Conservation (phyloP, 1,140 invertebrate genomes). For the Neodiprion virginianus region DNA sequence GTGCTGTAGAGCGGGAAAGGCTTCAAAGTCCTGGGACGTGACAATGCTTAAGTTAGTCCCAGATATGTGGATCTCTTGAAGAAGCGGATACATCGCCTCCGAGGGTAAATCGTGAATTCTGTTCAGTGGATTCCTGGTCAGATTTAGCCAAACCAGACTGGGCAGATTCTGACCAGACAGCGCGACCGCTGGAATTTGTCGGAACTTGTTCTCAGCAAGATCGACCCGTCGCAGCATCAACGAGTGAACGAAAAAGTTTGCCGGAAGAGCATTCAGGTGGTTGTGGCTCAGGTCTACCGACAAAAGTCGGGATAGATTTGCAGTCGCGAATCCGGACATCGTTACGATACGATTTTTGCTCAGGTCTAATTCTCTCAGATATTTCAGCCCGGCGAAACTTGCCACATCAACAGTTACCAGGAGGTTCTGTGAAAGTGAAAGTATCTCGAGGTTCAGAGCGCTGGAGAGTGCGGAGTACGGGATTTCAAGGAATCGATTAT, state of each 20-base stretch:
- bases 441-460: constrained; percentile 73
- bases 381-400: constrained; percentile 74
- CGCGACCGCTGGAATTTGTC: constrained; percentile 80
- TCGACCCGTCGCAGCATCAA: constrained; percentile 76
- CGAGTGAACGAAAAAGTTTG: constrained; percentile 81
- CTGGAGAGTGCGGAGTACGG: constrained; percentile 80
- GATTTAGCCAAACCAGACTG: constrained; percentile 75
- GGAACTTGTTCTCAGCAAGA: constrained; percentile 81
- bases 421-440: constrained; percentile 76
- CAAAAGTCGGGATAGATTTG: constrained; percentile 75
- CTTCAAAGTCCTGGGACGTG: constrained; percentile 86
- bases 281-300: constrained; percentile 80
- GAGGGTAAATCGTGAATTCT: constrained; percentile 73
- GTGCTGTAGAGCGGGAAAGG: constrained; percentile 80
- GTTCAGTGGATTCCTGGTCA: constrained; percentile 82
- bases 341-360: constrained; percentile 78
- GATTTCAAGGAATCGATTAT: constrained; percentile 76
- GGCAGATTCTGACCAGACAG: constrained; percentile 78
- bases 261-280: constrained; percentile 75
- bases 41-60: constrained; percentile 85
- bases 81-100: constrained; percentile 70
- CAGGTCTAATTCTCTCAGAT: constrained; percentile 77
- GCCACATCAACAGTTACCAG: constrained; percentile 77
- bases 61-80: constrained; percentile 82
- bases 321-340: constrained; percentile 77